These are phyloP conservation scores for Pelusios castaneus DNA, from an alignment of 2,113 vertebrate species.

Conservation along the genomic window DNA sequence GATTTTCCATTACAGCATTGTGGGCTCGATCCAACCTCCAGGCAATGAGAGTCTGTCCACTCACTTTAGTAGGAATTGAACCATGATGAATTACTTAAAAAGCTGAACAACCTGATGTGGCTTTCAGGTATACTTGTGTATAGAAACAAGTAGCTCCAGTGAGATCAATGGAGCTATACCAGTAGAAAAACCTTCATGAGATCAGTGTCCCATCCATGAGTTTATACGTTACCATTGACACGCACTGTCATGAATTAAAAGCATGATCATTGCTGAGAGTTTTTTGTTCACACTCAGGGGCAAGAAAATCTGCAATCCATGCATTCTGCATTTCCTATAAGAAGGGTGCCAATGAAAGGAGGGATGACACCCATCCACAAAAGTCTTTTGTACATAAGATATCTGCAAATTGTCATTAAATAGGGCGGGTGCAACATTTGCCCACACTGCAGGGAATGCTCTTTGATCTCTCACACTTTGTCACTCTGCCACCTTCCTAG, in stretches of 20 bases:
- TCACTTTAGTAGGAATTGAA: not conserved
- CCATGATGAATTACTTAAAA: not conserved
- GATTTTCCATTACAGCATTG: not conserved
- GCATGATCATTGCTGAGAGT: fast-evolving
- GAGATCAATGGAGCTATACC: not conserved
- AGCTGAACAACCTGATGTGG: conserved; percentile 30
- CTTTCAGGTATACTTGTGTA: not conserved
- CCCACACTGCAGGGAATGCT: not conserved
- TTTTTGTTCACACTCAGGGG: conserved; percentile 33
- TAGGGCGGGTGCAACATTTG: not conserved
- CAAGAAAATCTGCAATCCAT: conserved; percentile 30
- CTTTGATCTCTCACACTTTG: not conserved
- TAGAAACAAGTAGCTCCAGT: conserved; percentile 1
- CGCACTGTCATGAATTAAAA: not conserved
- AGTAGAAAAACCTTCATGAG: conserved; percentile 20
- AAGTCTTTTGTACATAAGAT: not conserved
- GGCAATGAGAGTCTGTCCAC: not conserved
- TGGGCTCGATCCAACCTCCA: not conserved
- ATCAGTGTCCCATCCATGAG: conserved; percentile 7
- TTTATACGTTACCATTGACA: not conserved
- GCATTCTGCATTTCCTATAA: not conserved
- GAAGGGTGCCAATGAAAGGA: conserved; percentile 14
- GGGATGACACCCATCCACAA: not conserved
- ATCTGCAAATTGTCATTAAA: not conserved
- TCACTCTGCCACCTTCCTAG: not conserved